A percentile compares a stretch with the other conserved stretches of the same genome.
Conservation (phyloP, 2,888 invertebrate species). For the Trichogramma evanescens region DNA sequence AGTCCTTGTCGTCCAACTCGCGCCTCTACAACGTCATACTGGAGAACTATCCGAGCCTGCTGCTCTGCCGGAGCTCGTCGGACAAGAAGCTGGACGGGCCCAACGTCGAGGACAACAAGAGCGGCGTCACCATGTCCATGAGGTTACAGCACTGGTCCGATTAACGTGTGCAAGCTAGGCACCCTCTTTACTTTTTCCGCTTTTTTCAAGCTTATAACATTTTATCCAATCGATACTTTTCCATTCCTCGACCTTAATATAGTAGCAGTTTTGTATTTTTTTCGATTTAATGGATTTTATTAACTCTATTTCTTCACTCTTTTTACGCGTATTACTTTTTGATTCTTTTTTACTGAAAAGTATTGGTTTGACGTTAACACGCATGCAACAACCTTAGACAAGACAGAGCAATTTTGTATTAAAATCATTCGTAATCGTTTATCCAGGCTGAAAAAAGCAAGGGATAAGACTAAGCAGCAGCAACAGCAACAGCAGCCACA, state of each 20-base stretch:
- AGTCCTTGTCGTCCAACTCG: slow-evolving; percentile 58
- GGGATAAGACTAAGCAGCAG: slow-evolving; percentile 25
- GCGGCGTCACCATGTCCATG: slow-evolving; percentile 60
- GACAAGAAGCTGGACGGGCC: slow-evolving; percentile 54
- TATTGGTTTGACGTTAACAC: no score
- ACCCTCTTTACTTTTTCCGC: slow-evolving; percentile 18
- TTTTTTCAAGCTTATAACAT: slow-evolving; percentile 7
- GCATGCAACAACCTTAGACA: no score
- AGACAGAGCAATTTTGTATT: no score
- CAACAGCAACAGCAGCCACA: neutral
- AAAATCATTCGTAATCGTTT: neutral
- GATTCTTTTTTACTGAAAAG: no score
- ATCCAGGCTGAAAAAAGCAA: slow-evolving; percentile 40
- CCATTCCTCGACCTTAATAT: no score
- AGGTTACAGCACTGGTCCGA: slow-evolving; percentile 38
- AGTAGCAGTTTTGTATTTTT: no score
- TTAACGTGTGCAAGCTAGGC: slow-evolving; percentile 29
- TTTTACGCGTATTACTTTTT: no score
- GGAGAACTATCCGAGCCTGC: slow-evolving; percentile 65
- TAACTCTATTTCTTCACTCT: no score
- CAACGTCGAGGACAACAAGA: slow-evolving; percentile 45
- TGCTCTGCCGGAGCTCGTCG: slow-evolving; percentile 59
- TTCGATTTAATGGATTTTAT: no score
- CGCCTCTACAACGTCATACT: slow-evolving; percentile 63
- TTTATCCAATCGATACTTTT: neutral